Evolutionary conservation across 2,113 vertebrate genomes (phyloP).

Genomic region (Melanocharis versteri): DNA sequence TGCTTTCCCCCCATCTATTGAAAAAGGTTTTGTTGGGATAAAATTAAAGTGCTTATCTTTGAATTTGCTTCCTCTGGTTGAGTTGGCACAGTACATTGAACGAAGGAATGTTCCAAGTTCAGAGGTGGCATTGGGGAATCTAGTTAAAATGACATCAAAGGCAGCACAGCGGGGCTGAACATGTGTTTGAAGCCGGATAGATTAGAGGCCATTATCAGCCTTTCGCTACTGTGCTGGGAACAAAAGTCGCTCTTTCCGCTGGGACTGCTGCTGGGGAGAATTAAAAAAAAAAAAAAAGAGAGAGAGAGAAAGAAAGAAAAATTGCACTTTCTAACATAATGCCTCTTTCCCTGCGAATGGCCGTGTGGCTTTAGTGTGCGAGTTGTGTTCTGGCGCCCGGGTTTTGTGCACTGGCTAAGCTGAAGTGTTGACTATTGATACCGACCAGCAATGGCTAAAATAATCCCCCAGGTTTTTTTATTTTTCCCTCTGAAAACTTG

Average conservation of each 20-base stretch:
- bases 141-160: conserved; percentile 79
- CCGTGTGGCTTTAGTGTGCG: neutral
- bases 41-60: conserved; percentile 73
- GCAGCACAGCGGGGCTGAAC: conserved; percentile 72
- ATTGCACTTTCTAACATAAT: conserved; percentile 49
- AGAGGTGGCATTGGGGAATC: conserved; percentile 73
- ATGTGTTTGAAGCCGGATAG: conserved; percentile 78
- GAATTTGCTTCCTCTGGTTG: conserved; percentile 74
- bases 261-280: conserved; percentile 65
- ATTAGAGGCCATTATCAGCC: conserved; percentile 80
- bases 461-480: neutral
- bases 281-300: conserved; percentile 31
- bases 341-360: neutral
- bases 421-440: neutral
- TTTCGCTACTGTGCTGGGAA: conserved; percentile 69
- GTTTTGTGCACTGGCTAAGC: neutral
- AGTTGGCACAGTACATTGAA: conserved; percentile 70
- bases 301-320: conserved; percentile 34
- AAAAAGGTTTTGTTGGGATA: conserved; percentile 67
- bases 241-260: conserved; percentile 60
- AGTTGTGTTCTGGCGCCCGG: neutral
- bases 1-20: conserved; percentile 58
- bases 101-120: conserved; percentile 70
- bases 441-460: neutral
- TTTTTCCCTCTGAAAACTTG: neutral